Conservation (phyloP, 2,888 invertebrate species). For the Himalopsyche tibetana region DNA sequence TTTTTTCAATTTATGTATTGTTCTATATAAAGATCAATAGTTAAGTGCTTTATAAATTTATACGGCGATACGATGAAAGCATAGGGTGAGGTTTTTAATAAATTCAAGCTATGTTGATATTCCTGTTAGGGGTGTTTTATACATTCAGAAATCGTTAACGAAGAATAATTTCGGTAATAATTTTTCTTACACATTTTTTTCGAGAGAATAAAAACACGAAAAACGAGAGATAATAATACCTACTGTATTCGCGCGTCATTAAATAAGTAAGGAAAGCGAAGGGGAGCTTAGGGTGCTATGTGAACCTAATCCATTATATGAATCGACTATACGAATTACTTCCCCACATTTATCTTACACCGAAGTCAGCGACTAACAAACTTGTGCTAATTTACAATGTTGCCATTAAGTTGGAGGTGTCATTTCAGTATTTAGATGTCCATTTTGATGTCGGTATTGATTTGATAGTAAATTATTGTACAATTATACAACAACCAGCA, state of each 20-base stretch:
- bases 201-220: neutral
- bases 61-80: too few relatives aligned
- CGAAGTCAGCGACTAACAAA: slow-evolving; percentile 1
- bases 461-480: too few relatives aligned
- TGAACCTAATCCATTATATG: slow-evolving; percentile 16
- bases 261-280: neutral
- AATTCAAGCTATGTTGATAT: neutral
- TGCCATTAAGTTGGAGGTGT: too few relatives aligned
- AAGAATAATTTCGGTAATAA: slow-evolving; percentile 4
- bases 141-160: neutral
- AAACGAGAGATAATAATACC: neutral
- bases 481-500: too few relatives aligned
- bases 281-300: neutral
- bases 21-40: too few relatives aligned
- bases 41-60: too few relatives aligned
- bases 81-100: neutral
- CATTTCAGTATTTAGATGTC: too few relatives aligned
- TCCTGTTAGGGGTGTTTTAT: neutral
- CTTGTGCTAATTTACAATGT: neutral
- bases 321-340: slow-evolving; percentile 22
- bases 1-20: too few relatives aligned
- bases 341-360: neutral
- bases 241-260: slow-evolving; percentile 21
- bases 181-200: neutral
- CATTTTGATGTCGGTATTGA: too few relatives aligned